Base-by-base conservation (phyloP, 2,797 vertebrate genomes). In the Channallabes apus region DNA sequence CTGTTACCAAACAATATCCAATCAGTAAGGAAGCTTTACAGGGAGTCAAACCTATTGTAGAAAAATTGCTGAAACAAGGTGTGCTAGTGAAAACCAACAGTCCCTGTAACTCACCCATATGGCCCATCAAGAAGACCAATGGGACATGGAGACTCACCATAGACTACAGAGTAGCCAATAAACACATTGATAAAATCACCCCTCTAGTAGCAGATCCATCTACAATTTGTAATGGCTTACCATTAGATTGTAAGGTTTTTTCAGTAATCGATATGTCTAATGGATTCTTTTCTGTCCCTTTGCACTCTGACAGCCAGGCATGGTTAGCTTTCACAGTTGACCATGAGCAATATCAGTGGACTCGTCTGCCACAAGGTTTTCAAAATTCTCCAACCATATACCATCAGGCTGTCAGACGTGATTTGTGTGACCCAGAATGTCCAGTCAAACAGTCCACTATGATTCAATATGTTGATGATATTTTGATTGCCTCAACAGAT, bases 301-400 rank as follows among this genome's bases (percentile, higher is more conserved):
- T n/a, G n/a, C n/a, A n/a, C n/a, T 18, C 24, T 12, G 64, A 83
- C 64, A 86, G 81, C 73, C 85, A 83, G 3, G 0, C 27, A 35
- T 86, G 65, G 81, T 79, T 86, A 71, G 75, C 81, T 71, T 86
- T 86, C 20, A 83, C 85, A 56, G 56, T 86, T 83, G 75, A 56
- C 32, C 32, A 72, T 80, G 65, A 79, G 8, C 65, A 72, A 62
- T 85, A 80, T 8, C 76, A 80, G 65, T 73, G 77, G 67, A 85
- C 84, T 24, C 1, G 67, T 0, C 11, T 85, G 17, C 67, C 54
- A 27, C 84, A 80, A 24, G 67, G 67, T 61, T 85, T 77, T 56
- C 82, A 78, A 8, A 84, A 78, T 15, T 64, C 29, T 11, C 38
- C 59, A 1, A 18, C 46, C 59, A 75, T 83, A 61, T 83, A 83